Conservation (phyloP, 2,888 invertebrate genomes). For the Melanotus villosus region DNA sequence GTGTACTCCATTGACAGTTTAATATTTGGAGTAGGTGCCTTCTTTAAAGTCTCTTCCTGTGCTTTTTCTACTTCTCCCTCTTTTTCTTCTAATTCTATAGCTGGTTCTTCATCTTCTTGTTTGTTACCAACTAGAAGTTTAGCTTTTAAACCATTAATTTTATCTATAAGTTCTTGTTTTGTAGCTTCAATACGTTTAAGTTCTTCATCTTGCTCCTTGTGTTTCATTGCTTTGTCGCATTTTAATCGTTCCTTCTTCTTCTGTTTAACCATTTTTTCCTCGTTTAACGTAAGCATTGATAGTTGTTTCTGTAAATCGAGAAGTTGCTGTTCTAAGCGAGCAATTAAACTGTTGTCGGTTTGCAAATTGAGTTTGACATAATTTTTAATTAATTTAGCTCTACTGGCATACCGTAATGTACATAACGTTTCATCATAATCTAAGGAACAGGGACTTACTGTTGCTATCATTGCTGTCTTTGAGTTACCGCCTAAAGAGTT, state of each 20-base stretch:
- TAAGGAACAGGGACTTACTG: constrained; percentile 94
- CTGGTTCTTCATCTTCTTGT: constrained; percentile 86
- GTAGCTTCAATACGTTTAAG: constrained; percentile 60
- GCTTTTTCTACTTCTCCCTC: constrained; percentile 94
- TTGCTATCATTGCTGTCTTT: constrained; percentile 96
- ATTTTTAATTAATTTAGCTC: constrained; percentile 98
- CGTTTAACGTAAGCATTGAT: neutral
- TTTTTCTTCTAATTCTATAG: constrained; percentile 85
- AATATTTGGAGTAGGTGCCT: no score
- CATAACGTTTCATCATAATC: constrained; percentile 99
- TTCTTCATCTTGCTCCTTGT: constrained; percentile 55
- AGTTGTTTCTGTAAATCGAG: constrained; percentile 72
- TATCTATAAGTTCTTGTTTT: constrained; percentile 86
- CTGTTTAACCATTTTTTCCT: neutral
- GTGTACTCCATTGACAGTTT: no score
- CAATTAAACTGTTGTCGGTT: constrained; percentile 94
- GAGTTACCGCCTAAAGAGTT: constrained; percentile 98
- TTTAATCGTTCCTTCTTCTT: constrained; percentile 6
- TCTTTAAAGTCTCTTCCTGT: no score
- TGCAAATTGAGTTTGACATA: constrained; percentile 97
- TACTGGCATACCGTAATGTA: constrained; percentile 95
- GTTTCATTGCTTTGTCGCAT: neutral
- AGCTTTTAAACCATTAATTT: constrained; percentile 92
- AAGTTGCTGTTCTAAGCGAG: constrained; percentile 95
- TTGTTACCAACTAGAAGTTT: constrained; percentile 98